These are phyloP conservation scores for Leptodirus hochenwartii DNA, from an alignment of 2,888 invertebrate genomes.

Conservation along the genomic window DNA sequence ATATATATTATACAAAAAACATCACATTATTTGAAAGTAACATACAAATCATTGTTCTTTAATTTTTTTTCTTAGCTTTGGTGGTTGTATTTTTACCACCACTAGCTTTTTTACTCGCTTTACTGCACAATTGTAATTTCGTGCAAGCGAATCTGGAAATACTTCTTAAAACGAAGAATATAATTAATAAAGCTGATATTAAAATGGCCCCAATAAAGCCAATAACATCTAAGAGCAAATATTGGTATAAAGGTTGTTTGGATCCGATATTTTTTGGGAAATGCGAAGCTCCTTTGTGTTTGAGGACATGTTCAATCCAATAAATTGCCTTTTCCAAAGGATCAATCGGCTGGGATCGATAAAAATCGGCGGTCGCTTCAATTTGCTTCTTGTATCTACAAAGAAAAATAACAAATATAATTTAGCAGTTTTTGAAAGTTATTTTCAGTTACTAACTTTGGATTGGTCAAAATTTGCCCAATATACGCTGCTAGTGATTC, in stretches of 20 bases:
- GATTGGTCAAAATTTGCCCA: slow-evolving; percentile 23
- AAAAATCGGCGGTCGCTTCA: slow-evolving; percentile 10
- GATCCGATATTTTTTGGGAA: slow-evolving; percentile 13
- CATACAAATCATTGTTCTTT: too few species aligned
- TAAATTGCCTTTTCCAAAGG: slow-evolving; percentile 19
- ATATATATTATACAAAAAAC: too few species aligned
- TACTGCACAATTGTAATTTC: too few species aligned
- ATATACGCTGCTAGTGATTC: slow-evolving; percentile 24
- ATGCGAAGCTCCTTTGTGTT: slow-evolving; percentile 17
- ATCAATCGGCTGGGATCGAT: slow-evolving; percentile 17
- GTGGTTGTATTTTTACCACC: too few species aligned
- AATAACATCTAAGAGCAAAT: slow-evolving; percentile 12
- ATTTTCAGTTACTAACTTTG: slow-evolving; percentile 14
- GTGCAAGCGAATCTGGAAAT: too few species aligned
- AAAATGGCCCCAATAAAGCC: slow-evolving; percentile 6
- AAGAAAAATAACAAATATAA: too few species aligned
- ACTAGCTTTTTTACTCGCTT: too few species aligned
- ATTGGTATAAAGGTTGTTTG: slow-evolving; percentile 12
- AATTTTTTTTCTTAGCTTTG: too few species aligned
- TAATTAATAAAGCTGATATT: slow-evolving; percentile 1
- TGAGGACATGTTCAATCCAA: slow-evolving; percentile 19
- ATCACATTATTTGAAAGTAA: too few species aligned
- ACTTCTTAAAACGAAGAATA: neutral
- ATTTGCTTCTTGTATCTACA: slow-evolving; percentile 12
- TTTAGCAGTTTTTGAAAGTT: too few species aligned